Base-by-base conservation (phyloP, 53 echinoderm and acorn worm species). In the Crossaster papposus region DNA sequence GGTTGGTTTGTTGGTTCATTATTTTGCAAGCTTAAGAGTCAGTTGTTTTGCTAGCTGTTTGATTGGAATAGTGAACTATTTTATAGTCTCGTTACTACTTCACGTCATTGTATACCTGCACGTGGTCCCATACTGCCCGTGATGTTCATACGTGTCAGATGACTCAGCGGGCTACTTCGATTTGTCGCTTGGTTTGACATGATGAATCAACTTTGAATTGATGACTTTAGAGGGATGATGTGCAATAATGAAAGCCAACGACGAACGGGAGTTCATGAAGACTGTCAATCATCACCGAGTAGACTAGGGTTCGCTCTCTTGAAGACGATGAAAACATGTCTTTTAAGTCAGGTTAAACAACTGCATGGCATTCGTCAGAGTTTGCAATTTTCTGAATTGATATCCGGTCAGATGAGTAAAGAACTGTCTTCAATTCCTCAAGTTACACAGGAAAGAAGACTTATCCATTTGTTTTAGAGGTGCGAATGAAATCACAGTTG, bases 221-320 rank as follows among this genome's bases (percentile, higher is more conserved):
- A 34, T 34, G 73, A 73, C 73, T 73, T 73, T 73, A 7, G 74
- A 3, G 65, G 82, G 82, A 82, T 64, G 82, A 82, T 82, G 36
- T 38, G 36, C 82, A 38, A 80, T 80, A 64, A 34, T 64, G 62
- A 64, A 32, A 13, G 15, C 74, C 22, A 36, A 65, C 36, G 33
- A 34, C 63, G n/a, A 81, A 81, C 20, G 30, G 51, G 54, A 23
- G 81, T 55, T 58, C 62, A 79, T 1, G 30, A 76, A 58, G 68
- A 36, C 24, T 82, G 82, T 82, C 82, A 65, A 64, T 82, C 82
- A 65, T 68, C 82, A 44, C 68, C 38, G 82, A 36, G 38, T 68
- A 82, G 62, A 1, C 68, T 9, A 18, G 10, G 26, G 68, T 68
- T 9, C 68, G 30, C 68, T 68, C 22, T 68, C 68, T 36, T 28